Conservation (phyloP, 1,140 invertebrate species). For the Philotrypesis tridentata region DNA sequence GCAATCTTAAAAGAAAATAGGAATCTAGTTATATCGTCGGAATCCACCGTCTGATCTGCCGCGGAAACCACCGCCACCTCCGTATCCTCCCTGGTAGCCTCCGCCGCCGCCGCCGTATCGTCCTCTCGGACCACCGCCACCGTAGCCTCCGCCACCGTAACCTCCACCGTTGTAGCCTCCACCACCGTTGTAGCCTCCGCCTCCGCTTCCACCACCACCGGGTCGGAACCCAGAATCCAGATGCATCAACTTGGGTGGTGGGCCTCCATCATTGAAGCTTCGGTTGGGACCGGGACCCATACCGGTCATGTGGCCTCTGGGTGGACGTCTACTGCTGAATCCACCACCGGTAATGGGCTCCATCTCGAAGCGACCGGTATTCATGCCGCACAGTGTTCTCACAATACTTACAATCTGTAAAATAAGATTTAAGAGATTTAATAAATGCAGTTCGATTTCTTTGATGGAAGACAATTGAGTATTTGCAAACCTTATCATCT, state of each 20-base stretch:
- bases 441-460: conserved; percentile 12
- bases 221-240: conserved; percentile 56
- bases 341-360: conserved; percentile 71
- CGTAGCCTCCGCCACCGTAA: conserved; percentile 44
- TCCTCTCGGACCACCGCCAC: conserved; percentile 47
- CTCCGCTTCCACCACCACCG: conserved; percentile 30
- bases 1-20: background rate
- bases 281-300: conserved; percentile 19
- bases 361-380: conserved; percentile 82
- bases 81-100: conserved; percentile 61
- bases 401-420: conserved; percentile 79
- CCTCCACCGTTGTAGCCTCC: conserved; percentile 56
- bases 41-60: conserved; percentile 8
- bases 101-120: conserved; percentile 13
- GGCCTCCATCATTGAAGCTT: conserved; percentile 52
- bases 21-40: conserved; percentile 17
- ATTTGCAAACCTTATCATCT: conserved; percentile 74
- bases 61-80: conserved; percentile 53
- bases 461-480: background rate
- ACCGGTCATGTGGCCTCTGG: conserved; percentile 63
- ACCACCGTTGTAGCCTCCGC: conserved; percentile 64
- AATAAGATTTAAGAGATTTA: conserved; percentile 40
- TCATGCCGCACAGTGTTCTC: conserved; percentile 81
- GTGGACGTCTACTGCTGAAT: conserved; percentile 70
- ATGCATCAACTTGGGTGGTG: conserved; percentile 60